phyloP scores from a whole-genome alignment of 2,113 vertebrate genomes.

The Machaerirhynchus nigripectus region DNA sequence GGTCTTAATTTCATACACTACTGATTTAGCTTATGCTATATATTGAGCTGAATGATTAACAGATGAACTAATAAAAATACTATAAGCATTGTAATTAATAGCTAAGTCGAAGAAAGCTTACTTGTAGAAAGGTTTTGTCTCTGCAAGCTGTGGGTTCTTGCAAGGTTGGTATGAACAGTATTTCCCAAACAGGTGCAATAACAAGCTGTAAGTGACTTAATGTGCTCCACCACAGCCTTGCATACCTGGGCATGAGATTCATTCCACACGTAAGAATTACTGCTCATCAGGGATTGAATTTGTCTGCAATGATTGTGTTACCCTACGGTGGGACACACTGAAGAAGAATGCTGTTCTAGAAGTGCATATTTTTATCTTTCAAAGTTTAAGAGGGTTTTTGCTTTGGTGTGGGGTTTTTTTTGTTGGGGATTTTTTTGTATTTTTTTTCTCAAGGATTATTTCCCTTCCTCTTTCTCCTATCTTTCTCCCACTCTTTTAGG shows the following conservation, averaged over 20 bases:
- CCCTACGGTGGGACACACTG: rapidly evolving
- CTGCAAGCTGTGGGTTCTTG: not conserved
- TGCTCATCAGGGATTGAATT: not conserved
- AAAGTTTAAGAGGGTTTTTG: not conserved
- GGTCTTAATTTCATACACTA: not conserved
- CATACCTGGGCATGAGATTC: not conserved
- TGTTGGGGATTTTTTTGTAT: not conserved
- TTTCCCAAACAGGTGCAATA: not conserved
- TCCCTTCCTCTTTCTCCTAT: not conserved
- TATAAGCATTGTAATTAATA: not conserved
- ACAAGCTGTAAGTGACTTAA: not conserved
- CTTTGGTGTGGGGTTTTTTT: not conserved
- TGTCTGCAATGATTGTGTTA: not conserved
- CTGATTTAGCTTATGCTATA: not conserved
- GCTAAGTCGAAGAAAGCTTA: not conserved
- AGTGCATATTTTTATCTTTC: not conserved
- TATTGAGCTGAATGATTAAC: not conserved
- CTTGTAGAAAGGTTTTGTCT: not conserved
- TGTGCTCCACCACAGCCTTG: not conserved
- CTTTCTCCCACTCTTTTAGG: not conserved
- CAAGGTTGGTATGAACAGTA: not conserved
- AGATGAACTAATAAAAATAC: not conserved
- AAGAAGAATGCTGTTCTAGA: not conserved
- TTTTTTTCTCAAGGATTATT: not conserved
- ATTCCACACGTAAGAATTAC: not conserved